Conservation (phyloP, 2,888 invertebrate genomes). For the Caenorhabditis sulstoni region DNA sequence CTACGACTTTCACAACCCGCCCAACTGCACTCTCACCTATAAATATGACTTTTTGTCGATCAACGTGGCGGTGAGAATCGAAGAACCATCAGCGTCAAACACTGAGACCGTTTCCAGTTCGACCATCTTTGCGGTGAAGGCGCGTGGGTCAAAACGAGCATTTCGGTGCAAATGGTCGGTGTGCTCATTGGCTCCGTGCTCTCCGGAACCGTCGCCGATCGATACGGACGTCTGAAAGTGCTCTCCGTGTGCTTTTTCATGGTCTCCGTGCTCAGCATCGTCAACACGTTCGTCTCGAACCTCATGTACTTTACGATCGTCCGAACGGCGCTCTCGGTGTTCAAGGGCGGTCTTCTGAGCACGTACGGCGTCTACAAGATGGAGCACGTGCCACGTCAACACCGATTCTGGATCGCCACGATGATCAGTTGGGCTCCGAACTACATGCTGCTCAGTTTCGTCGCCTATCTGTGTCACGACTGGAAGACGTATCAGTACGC, state of each 20-base stretch:
- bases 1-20: conserved; percentile 44
- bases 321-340: conserved; percentile 73
- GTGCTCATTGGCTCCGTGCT: conserved; percentile 63
- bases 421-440: conserved; percentile 78
- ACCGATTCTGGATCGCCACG: conserved; percentile 76
- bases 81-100: too few species aligned
- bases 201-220: conserved; percentile 61
- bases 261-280: conserved; percentile 47
- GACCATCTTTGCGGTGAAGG: conserved; percentile 69
- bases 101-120: conserved; percentile 64
- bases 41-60: conserved; percentile 67
- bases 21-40: conserved; percentile 56
- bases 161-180: conserved; percentile 78
- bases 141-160: conserved; percentile 71
- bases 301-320: conserved; percentile 71
- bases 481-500: conserved; percentile 74
- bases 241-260: conserved; percentile 59
- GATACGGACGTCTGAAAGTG: conserved; percentile 61
- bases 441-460: conserved; percentile 71
- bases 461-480: conserved; percentile 70
- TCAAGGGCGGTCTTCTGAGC: conserved; percentile 77
- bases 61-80: conserved; percentile 67
- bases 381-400: conserved; percentile 76
- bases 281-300: conserved; percentile 32
- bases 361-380: conserved; percentile 73